Evolutionary conservation across 1,140 invertebrate species (phyloP).

Genomic region (Pseudomyrmex gracilis): DNA sequence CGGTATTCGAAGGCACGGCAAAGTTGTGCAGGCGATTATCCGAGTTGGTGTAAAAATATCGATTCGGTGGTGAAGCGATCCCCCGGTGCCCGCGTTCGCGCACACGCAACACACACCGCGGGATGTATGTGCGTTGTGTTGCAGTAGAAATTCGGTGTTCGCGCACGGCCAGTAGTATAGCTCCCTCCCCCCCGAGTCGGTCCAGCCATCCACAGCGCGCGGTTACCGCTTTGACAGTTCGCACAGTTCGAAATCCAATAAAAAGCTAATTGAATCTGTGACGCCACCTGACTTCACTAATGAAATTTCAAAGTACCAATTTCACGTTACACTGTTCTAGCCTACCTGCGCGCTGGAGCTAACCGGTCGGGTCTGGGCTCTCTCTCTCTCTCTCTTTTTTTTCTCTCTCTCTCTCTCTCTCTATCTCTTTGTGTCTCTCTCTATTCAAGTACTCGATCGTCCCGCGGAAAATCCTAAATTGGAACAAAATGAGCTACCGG

Average conservation of each 20-base stretch:
- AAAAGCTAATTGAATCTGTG: slow-evolving; percentile 86
- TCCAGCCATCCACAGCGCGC: slow-evolving; percentile 26
- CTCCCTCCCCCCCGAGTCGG: slow-evolving; percentile 18
- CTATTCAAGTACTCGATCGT: slow-evolving; percentile 63
- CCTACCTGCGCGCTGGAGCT: slow-evolving; percentile 70
- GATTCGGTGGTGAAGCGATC: slow-evolving; percentile 51
- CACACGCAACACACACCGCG: slow-evolving; percentile 28
- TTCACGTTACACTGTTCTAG: slow-evolving; percentile 82
- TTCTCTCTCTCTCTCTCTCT: too few relatives aligned
- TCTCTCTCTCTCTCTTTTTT: too few relatives aligned
- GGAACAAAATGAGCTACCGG: slow-evolving; percentile 75
- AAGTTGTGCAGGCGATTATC: slow-evolving; percentile 55
- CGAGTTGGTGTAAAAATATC: slow-evolving; percentile 62
- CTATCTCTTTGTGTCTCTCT: too few relatives aligned
- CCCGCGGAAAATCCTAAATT: slow-evolving; percentile 74
- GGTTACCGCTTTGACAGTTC: slow-evolving; percentile 84
- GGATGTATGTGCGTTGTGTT: slow-evolving; percentile 8
- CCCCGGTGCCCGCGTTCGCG: slow-evolving; percentile 26
- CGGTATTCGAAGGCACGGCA: slow-evolving; percentile 50
- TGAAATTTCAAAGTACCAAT: slow-evolving; percentile 86
- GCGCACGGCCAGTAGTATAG: slow-evolving; percentile 28
- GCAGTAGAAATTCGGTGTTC: slow-evolving; percentile 6
- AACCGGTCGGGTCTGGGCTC: too few relatives aligned
- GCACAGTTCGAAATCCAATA: slow-evolving; percentile 85
- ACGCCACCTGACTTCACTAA: slow-evolving; percentile 85